These are phyloP conservation scores for Hystrix cristata DNA, from an alignment of 2,113 vertebrate genomes.

Conservation along the genomic window DNA sequence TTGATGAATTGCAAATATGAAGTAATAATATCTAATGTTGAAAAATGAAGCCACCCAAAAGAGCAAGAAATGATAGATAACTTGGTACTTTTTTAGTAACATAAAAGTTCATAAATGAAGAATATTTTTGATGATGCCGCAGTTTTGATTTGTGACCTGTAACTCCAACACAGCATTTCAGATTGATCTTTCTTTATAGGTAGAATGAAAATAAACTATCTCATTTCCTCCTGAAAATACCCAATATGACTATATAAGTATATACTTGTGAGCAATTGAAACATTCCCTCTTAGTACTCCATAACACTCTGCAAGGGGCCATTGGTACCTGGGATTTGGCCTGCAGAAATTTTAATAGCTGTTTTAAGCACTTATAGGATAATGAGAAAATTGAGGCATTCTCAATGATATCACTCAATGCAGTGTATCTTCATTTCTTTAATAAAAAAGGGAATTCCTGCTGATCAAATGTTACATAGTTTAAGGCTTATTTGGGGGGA, in stretches of 20 bases:
- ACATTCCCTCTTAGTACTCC: constrained; percentile 7
- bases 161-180: background rate
- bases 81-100: constrained; percentile 34
- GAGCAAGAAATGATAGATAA: constrained; percentile 45
- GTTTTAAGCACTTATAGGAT: constrained; percentile 71
- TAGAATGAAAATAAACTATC: constrained; percentile 58
- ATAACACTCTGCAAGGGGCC: constrained; percentile 36
- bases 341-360: constrained; percentile 64
- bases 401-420: constrained; percentile 70
- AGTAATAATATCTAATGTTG: constrained; percentile 30
- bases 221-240: constrained; percentile 52
- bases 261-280: constrained; percentile 57
- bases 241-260: constrained; percentile 19
- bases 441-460: constrained; percentile 75
- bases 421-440: constrained; percentile 74
- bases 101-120: constrained; percentile 56
- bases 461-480: constrained; percentile 69
- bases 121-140: background rate
- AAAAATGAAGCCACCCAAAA: constrained; percentile 57
- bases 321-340: constrained; percentile 56
- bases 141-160: constrained; percentile 54
- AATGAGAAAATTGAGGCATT: constrained; percentile 73
- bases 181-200: constrained; percentile 39
- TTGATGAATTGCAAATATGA: background rate
- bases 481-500: constrained; percentile 67